Evolutionary conservation across 2,113 vertebrate genomes (phyloP).

Genomic region (Notiomystis cincta): DNA sequence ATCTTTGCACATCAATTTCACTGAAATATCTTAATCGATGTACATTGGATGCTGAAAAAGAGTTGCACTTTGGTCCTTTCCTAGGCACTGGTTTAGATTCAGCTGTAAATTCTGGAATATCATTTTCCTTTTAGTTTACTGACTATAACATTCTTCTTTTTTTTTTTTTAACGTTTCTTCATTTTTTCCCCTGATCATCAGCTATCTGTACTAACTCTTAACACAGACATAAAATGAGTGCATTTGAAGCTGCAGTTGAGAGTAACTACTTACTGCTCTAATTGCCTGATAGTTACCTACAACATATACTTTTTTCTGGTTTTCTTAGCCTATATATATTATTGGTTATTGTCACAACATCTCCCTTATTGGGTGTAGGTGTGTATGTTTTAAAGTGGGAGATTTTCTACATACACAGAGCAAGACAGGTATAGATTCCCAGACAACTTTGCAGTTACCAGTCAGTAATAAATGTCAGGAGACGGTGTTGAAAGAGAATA

Average conservation of each 20-base stretch:
- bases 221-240: not conserved
- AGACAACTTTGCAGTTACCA: not conserved
- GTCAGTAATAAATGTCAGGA: not conserved
- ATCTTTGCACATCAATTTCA: not conserved
- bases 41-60: not conserved
- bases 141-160: not conserved
- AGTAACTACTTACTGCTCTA: not conserved
- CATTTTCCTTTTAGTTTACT: not conserved
- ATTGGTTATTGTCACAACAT: not conserved
- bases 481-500: not conserved
- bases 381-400: not conserved
- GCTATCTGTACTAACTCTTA: not conserved
- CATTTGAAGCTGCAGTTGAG: not conserved
- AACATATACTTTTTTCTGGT: rapidly evolving
- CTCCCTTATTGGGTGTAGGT: not conserved
- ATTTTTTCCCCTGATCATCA: not conserved
- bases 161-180: not conserved
- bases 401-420: not conserved
- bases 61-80: not conserved
- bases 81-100: not conserved
- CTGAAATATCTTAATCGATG: not conserved
- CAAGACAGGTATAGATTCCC: not conserved
- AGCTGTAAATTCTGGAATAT: not conserved
- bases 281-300: not conserved
- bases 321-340: not conserved